Evolutionary conservation across 2,797 vertebrate species (phyloP).

Genomic region (Vireo griseus): DNA sequence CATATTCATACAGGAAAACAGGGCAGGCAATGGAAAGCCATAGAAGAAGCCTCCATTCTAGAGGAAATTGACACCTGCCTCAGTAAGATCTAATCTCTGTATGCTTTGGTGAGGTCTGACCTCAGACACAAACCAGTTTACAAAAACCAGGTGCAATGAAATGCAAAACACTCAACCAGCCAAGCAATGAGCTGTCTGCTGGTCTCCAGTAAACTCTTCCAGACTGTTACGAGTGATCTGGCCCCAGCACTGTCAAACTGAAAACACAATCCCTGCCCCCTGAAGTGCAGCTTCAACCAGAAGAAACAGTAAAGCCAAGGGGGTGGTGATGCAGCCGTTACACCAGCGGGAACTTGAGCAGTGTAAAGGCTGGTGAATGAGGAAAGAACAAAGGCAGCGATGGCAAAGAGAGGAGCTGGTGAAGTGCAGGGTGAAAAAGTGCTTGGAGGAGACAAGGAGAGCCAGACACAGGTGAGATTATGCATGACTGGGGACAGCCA

Average conservation of each 20-base stretch:
- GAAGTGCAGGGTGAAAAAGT: background rate
- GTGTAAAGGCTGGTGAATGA: background rate
- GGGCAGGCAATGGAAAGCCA: background rate
- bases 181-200: conserved; percentile 5
- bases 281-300: background rate
- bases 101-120: background rate
- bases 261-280: conserved; percentile 3
- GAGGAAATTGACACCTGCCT: background rate
- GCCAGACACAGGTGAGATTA: background rate
- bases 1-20: background rate
- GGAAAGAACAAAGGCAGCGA: background rate
- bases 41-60: background rate
- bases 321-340: background rate
- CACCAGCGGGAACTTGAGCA: background rate
- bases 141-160: conserved; percentile 36
- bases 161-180: conserved; percentile 38
- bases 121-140: background rate
- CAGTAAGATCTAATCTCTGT: background rate
- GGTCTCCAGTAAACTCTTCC: background rate
- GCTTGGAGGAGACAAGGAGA: background rate
- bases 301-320: background rate
- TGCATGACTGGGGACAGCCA: background rate
- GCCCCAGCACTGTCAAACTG: background rate
- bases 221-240: background rate
- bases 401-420: background rate